Conservation (phyloP, 1,140 invertebrate species). For the Trachymyrmex cornetzi region DNA sequence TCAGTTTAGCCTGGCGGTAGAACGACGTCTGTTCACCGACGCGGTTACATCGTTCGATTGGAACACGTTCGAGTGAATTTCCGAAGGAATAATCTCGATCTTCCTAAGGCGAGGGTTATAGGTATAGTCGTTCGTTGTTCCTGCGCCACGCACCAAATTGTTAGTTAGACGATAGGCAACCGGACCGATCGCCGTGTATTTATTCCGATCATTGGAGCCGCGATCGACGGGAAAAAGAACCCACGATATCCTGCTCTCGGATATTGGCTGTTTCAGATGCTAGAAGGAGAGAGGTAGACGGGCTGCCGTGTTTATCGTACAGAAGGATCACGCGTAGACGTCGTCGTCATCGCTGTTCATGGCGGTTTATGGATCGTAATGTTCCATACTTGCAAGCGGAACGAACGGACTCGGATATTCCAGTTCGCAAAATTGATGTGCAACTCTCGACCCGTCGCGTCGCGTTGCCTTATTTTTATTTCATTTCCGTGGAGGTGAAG, state of each 20-base stretch:
- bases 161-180: slow-evolving; percentile 50
- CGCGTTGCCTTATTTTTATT: not conserved
- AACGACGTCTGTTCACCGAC: slow-evolving; percentile 19
- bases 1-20: not conserved
- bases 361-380: slow-evolving; percentile 67
- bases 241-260: slow-evolving; percentile 29
- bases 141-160: slow-evolving; percentile 50
- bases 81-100: slow-evolving; percentile 53
- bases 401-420: slow-evolving; percentile 46
- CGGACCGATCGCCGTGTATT: slow-evolving; percentile 59
- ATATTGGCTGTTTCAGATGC: slow-evolving; percentile 55
- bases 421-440: slow-evolving; percentile 15
- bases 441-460: not conserved
- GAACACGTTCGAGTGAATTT: slow-evolving; percentile 68
- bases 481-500: not conserved
- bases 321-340: slow-evolving; percentile 57
- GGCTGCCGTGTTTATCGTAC: slow-evolving; percentile 62
- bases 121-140: slow-evolving; percentile 47
- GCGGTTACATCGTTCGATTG: slow-evolving; percentile 56
- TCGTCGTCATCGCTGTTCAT: slow-evolving; percentile 35
- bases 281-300: slow-evolving; percentile 27
- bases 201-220: slow-evolving; percentile 58
- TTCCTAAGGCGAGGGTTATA: slow-evolving; percentile 22
- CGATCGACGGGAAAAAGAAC: slow-evolving; percentile 37
- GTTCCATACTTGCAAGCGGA: slow-evolving; percentile 31